Evolutionary conservation across 2,113 vertebrate genomes (phyloP).

Genomic region (Rhodinocichla rosea): DNA sequence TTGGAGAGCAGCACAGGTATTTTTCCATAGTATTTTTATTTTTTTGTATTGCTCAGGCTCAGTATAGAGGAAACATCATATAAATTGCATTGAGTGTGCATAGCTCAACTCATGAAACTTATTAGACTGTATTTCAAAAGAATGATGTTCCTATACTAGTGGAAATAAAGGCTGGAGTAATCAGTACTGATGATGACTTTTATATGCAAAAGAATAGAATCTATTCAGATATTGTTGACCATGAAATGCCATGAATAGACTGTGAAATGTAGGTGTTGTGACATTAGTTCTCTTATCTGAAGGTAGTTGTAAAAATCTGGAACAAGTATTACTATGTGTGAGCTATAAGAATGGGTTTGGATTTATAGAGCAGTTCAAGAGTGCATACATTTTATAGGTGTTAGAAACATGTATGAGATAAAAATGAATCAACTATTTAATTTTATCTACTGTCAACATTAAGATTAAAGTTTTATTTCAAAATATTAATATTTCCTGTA

Average conservation of each 20-base stretch:
- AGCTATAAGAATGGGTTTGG: neutral
- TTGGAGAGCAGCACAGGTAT: neutral
- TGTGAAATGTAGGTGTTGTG: neutral
- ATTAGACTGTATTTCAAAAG: conserved; percentile 5
- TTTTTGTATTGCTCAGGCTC: neutral
- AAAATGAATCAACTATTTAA: conserved; percentile 53
- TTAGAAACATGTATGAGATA: neutral
- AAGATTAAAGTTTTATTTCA: conserved; percentile 13
- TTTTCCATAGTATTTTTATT: neutral
- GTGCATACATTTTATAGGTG: neutral
- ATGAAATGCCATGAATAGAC: conserved; percentile 1
- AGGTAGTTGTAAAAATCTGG: neutral
- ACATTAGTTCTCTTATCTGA: neutral
- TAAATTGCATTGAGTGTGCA: neutral
- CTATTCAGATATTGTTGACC: conserved; percentile 11
- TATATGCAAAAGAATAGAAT: conserved; percentile 29
- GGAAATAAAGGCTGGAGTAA: conserved; percentile 12
- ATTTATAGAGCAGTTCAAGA: conserved; percentile 4
- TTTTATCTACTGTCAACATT: conserved; percentile 37
- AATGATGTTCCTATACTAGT: conserved; percentile 10
- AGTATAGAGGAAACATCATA: neutral
- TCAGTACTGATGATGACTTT: conserved; percentile 7
- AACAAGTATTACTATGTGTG: neutral
- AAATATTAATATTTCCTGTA: conserved; percentile 3
- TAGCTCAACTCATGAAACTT: conserved; percentile 17